Conservation (phyloP, 2,888 invertebrate species). For the Rhamnusium bicolor region DNA sequence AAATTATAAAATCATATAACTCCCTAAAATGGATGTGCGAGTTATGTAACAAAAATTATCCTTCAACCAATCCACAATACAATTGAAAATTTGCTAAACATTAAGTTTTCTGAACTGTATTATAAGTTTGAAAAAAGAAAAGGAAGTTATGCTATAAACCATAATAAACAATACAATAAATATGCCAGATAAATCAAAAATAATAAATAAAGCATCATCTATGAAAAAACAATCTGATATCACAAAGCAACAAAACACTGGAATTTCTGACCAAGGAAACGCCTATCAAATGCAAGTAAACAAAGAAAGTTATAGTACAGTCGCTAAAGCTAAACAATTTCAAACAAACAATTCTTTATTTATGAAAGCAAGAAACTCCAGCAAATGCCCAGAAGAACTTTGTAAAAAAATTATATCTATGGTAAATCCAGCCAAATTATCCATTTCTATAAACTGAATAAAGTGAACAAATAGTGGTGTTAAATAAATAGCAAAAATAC, state of each 20-base stretch:
- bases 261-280: no score
- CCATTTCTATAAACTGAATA: not conserved
- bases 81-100: not conserved
- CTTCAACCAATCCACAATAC: no score
- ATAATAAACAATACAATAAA: not conserved
- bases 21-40: no score
- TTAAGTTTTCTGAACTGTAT: not conserved
- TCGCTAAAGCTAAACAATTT: not conserved
- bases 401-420: not conserved
- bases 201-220: not conserved
- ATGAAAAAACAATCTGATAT: not conserved
- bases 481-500: no score
- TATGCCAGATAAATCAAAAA: not conserved
- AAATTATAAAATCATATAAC: no score
- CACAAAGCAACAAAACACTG: not conserved
- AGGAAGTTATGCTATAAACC: no score
- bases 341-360: not conserved
- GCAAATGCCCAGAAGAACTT: no score
- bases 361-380: not conserved
- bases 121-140: no score
- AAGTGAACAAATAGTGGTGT: not conserved
- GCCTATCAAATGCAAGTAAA: no score
- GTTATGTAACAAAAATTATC: not conserved
- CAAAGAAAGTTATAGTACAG: no score
- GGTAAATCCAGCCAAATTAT: not conserved